phyloP scores from a whole-genome alignment of 2,888 invertebrate genomes.

The Tinea semifulvella region DNA sequence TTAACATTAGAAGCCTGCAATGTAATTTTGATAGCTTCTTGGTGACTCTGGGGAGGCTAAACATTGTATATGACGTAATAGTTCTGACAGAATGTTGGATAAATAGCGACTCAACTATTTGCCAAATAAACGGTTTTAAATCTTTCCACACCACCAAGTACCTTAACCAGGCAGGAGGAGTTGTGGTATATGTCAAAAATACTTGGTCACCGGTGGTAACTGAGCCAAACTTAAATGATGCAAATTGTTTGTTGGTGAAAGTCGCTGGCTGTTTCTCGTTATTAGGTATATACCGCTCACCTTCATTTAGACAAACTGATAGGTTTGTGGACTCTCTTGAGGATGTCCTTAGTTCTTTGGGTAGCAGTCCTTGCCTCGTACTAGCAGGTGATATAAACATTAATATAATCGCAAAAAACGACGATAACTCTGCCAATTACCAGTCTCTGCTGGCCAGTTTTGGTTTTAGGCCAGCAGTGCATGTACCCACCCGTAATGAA shows the following conservation, averaged over 20 bases:
- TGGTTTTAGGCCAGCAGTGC: constrained; percentile 15
- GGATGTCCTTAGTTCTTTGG: not conserved
- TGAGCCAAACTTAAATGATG: constrained; percentile 17
- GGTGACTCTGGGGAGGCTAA: too few relatives aligned
- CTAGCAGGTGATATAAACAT: constrained; percentile 20
- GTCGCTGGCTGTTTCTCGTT: not conserved
- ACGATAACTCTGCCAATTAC: constrained; percentile 10
- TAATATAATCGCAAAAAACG: constrained; percentile 9
- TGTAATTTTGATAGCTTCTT: too few relatives aligned
- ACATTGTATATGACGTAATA: too few relatives aligned
- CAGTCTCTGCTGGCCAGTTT: constrained; percentile 17
- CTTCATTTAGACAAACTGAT: constrained; percentile 15
- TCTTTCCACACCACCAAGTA: constrained; percentile 12
- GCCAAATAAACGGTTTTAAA: too few relatives aligned
- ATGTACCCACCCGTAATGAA: constrained; percentile 15
- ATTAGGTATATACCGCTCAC: constrained; percentile 18
- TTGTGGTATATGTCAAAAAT: constrained; percentile 17
- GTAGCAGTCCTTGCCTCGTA: constrained; percentile 1
- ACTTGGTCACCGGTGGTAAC: constrained; percentile 14
- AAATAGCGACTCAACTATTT: too few relatives aligned
- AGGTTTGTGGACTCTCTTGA: constrained; percentile 17
- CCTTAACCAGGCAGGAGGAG: constrained; percentile 19
- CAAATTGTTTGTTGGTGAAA: constrained; percentile 16
- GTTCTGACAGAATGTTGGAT: too few relatives aligned
- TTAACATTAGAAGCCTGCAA: too few relatives aligned